These are phyloP conservation scores for Alfaro cultratus DNA, from an alignment of 2,797 vertebrate species.

Conservation along the genomic window DNA sequence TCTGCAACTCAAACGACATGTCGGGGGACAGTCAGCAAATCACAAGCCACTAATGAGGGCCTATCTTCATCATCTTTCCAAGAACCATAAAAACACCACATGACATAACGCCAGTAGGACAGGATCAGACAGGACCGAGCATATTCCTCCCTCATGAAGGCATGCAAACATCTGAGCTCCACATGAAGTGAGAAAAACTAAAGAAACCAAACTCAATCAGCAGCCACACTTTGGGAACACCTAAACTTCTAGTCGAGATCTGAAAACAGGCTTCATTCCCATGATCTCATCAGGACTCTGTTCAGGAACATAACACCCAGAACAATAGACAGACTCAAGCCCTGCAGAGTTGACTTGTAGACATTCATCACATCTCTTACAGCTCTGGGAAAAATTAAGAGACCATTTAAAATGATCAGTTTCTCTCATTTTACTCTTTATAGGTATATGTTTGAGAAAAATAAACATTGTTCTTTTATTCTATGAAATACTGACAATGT, in stretches of 20 bases:
- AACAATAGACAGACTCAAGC: slow-evolving; percentile 15
- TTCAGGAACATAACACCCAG: slow-evolving; percentile 25
- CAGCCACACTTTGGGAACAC: slow-evolving; percentile 9
- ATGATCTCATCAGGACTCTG: slow-evolving; percentile 11
- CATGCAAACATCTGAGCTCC: slow-evolving; percentile 46
- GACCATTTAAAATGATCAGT: too few relatives aligned
- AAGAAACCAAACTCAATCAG: slow-evolving; percentile 13
- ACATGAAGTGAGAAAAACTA: slow-evolving; percentile 32
- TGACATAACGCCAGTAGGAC: slow-evolving; percentile 31
- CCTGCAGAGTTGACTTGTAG: slow-evolving; percentile 27
- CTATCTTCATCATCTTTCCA: slow-evolving; percentile 20
- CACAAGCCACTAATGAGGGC: slow-evolving; percentile 29
- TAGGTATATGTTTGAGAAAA: too few relatives aligned
- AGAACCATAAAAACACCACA: slow-evolving; percentile 14
- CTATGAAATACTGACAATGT: too few relatives aligned
- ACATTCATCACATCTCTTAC: slow-evolving; percentile 26
- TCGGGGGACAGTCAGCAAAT: slow-evolving; percentile 26
- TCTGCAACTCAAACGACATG: slow-evolving; percentile 37
- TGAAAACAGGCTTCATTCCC: neutral
- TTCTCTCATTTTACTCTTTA: too few relatives aligned
- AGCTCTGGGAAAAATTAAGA: too few relatives aligned
- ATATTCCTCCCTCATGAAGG: slow-evolving; percentile 58
- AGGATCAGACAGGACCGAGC: slow-evolving; percentile 64
- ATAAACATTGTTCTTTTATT: too few relatives aligned
- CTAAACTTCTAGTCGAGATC: slow-evolving; percentile 10